Conservation (phyloP, 1,140 invertebrate species). For the Tigriopus japonicus region DNA sequence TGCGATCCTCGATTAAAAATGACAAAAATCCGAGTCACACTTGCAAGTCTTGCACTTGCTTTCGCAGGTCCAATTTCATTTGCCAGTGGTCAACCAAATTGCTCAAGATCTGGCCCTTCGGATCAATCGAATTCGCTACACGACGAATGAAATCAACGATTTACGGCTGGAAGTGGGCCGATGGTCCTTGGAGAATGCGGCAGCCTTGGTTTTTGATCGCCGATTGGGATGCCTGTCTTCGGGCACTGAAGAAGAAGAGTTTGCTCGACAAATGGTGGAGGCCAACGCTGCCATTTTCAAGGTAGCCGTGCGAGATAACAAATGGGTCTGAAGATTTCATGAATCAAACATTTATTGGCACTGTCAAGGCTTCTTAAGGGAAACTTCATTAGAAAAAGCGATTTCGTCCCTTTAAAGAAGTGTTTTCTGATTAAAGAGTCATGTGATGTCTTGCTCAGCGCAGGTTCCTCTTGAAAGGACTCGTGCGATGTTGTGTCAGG, state of each 20-base stretch:
- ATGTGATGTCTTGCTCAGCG: no score
- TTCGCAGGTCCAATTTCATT: constrained; percentile 14
- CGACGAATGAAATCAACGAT: constrained; percentile 21
- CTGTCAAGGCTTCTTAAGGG: no score
- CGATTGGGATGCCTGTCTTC: background rate
- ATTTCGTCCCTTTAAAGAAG: no score
- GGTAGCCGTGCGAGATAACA: constrained; percentile 20
- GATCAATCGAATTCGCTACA: constrained; percentile 19
- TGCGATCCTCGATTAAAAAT: no score
- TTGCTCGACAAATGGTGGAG: background rate
- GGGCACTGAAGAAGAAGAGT: background rate
- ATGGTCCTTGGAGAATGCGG: constrained; percentile 27
- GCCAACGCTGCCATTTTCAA: constrained; percentile 19
- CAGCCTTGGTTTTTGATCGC: constrained; percentile 1
- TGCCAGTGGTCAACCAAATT: constrained; percentile 20
- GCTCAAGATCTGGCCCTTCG: constrained; percentile 19
- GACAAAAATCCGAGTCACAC: background rate
- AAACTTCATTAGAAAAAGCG: no score
- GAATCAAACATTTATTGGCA: no score
- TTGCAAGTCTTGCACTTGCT: background rate
- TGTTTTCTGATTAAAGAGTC: no score
- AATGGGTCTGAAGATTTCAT: no score
- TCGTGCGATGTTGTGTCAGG: no score
- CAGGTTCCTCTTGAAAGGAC: no score
- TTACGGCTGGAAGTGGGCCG: constrained; percentile 22